These are phyloP conservation scores for Parambassis ranga DNA, from an alignment of 2,797 vertebrate genomes.

Conservation along the genomic window DNA sequence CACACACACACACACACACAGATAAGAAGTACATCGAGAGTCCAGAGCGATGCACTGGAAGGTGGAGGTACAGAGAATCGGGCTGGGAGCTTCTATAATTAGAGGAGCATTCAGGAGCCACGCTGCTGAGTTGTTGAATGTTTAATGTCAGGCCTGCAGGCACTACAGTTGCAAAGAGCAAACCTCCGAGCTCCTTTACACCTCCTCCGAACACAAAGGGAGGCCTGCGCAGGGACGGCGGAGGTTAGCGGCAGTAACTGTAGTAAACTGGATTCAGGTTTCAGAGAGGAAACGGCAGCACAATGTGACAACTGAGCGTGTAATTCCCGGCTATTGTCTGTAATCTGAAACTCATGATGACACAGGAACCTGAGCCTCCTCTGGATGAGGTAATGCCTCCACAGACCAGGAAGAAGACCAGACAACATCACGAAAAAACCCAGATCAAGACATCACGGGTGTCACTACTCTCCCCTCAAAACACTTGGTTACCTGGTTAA, in stretches of 20 bases:
- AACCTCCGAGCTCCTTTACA: conserved; percentile 26
- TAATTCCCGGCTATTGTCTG: conserved; percentile 41
- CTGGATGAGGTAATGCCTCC: conserved; percentile 43
- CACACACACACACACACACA: conserved; percentile 1
- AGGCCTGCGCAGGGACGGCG: neutral
- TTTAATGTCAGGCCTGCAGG: conserved; percentile 67
- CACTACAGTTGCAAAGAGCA: conserved; percentile 41
- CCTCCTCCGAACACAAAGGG: neutral
- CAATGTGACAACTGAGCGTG: conserved; percentile 16
- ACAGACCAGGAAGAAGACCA: neutral
- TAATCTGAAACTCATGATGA: conserved; percentile 18
- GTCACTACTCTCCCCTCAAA: too few species aligned
- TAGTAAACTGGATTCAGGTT: conserved; percentile 27
- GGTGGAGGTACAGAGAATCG: conserved; percentile 43
- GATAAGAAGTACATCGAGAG: neutral
- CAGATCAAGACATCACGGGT: too few species aligned
- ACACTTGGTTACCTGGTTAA: too few species aligned
- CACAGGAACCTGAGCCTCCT: conserved; percentile 18
- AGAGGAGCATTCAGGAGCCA: conserved; percentile 58
- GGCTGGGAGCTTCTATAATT: conserved; percentile 68
- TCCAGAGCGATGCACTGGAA: conserved; percentile 28
- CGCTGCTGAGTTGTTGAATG: conserved; percentile 70
- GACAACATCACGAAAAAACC: too few species aligned
- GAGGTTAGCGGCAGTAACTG: conserved; percentile 3
- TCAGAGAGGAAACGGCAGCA: conserved; percentile 51